Evolutionary conservation across 2,888 invertebrate genomes (phyloP).

Genomic region (Biston stratarius): DNA sequence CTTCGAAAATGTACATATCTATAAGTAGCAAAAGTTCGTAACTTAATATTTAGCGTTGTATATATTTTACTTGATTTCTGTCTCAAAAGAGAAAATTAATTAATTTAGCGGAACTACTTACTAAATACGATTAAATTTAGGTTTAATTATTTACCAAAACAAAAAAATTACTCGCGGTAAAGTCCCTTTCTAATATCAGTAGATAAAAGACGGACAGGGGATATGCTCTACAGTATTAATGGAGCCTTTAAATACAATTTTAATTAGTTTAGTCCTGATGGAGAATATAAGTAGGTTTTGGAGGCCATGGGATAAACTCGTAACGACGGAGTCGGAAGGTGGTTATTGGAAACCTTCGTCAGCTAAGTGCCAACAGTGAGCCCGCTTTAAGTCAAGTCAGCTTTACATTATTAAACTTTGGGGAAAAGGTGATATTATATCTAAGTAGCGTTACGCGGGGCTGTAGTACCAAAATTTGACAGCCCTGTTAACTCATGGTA

Average conservation of each 20-base stretch:
- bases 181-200: not conserved
- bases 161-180: no score
- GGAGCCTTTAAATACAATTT: constrained; percentile 4
- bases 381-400: constrained; percentile 6
- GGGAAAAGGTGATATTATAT: constrained; percentile 14
- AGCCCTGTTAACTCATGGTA: no score
- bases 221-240: constrained; percentile 4
- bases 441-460: not conserved
- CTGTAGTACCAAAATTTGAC: no score
- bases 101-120: no score
- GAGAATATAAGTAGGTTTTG: constrained; percentile 5
- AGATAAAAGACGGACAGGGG: not conserved
- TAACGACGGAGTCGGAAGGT: constrained; percentile 11
- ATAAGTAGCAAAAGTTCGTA: not conserved
- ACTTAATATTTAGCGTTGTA: no score
- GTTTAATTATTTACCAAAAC: no score
- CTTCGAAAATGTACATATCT: not conserved
- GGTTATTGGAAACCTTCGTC: constrained; percentile 22
- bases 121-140: no score
- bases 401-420: constrained; percentile 20
- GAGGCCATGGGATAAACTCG: constrained; percentile 3
- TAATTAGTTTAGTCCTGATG: constrained; percentile 9
- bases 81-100: no score
- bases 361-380: constrained; percentile 8
- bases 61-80: no score